Evolutionary conservation across 2,797 vertebrate genomes (phyloP).

Genomic region (Uromys caudimaculatus): DNA sequence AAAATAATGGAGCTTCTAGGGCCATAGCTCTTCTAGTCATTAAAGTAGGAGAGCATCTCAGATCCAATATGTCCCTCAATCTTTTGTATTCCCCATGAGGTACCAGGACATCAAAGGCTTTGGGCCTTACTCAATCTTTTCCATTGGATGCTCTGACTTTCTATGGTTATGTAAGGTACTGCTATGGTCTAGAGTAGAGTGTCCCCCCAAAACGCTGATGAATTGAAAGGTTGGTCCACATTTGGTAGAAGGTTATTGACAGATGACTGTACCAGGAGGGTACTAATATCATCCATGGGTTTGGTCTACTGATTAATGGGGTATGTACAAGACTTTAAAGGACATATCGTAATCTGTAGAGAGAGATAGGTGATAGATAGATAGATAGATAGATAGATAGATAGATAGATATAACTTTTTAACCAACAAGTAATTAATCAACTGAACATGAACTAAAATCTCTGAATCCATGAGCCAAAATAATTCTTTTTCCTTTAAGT

Average conservation of each 20-base stretch:
- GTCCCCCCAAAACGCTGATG: background rate
- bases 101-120: constrained; percentile 77
- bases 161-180: constrained; percentile 57
- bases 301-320: background rate
- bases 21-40: background rate
- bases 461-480: background rate
- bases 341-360: background rate
- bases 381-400: too few species aligned
- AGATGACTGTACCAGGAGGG: background rate
- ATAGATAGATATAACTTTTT: background rate
- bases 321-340: background rate
- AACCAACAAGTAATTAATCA: background rate
- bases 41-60: background rate
- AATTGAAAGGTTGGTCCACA: background rate
- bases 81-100: constrained; percentile 58
- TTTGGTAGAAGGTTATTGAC: background rate
- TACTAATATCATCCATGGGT: background rate
- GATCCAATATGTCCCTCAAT: constrained; percentile 63
- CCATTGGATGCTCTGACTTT: constrained; percentile 65
- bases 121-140: constrained; percentile 72
- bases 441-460: background rate
- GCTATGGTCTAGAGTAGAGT: background rate
- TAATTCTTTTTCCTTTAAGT: background rate
- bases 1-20: background rate
- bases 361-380: background rate